Conservation (phyloP, 2,888 invertebrate species). For the Rhingia rostrata region DNA sequence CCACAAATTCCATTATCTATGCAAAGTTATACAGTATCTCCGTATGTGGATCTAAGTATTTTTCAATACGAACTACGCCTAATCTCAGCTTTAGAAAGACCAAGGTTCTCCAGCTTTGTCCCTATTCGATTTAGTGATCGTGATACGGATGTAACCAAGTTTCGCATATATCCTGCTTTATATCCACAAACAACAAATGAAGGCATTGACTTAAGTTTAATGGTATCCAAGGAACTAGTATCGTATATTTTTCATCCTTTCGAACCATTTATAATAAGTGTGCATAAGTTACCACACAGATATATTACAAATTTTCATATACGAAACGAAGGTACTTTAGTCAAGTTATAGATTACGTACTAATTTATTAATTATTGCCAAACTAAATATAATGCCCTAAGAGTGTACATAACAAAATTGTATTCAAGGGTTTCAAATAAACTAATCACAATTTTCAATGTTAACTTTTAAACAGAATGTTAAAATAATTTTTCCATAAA, state of each 20-base stretch:
- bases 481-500: too few relatives aligned
- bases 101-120: conserved; percentile 93
- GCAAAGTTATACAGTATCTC: conserved; percentile 96
- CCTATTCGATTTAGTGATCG: conserved; percentile 95
- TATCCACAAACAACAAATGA: conserved; percentile 84
- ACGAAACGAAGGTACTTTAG: conserved; percentile 84
- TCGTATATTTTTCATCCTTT: conserved; percentile 98
- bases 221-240: conserved; percentile 84
- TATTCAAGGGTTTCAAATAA: too few relatives aligned
- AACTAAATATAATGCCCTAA: too few relatives aligned
- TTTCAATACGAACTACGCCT: conserved; percentile 98
- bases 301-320: conserved; percentile 98
- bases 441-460: too few relatives aligned
- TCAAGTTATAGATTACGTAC: too few relatives aligned
- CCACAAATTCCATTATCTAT: conserved; percentile 96
- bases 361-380: too few relatives aligned
- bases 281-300: conserved; percentile 95
- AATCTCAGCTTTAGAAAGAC: conserved; percentile 97
- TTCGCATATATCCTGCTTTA: conserved; percentile 94
- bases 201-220: background rate
- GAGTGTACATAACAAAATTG: too few relatives aligned
- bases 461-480: too few relatives aligned
- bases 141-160: conserved; percentile 91
- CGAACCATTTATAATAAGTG: conserved; percentile 97
- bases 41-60: conserved; percentile 94